Base-by-base conservation (phyloP, 2,113 vertebrate species). In the Passer montanus region DNA sequence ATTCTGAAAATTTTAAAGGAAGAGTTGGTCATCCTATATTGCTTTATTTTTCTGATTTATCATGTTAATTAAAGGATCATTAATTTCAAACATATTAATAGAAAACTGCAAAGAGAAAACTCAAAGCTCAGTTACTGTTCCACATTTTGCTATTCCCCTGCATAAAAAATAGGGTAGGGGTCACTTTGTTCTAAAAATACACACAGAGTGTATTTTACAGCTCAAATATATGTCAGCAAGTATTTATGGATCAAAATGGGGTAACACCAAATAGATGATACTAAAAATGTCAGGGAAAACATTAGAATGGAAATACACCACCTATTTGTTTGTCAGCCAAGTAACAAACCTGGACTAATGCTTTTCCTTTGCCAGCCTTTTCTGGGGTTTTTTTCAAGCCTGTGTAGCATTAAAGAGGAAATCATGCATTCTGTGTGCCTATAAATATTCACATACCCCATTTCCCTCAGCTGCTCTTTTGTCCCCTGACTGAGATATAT, bases 181-280 rank as follows among this genome's bases (percentile, higher is more conserved):
- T 89, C 73, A 92, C 84, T 90, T 94, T 74, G 35, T 92, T 97
- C 92, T 95, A 90, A 97, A 97, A 97, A 94, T 94, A 97, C 56
- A 92, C 27, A 80, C 21, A 74, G 37, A 84, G 39, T 69, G 28
- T 70, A 94, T 89, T 89, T 87, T 89, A 39, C 78, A 95, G 94
- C 76, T 84, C 72, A 93, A 90, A 95, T 90, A 73, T 43, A 27
- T 96, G 75, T 86, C 94, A 94, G 82, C 53, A 89, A 90, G 55
- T 84, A 94, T 97, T 96, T 94, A 94, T 91, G 33, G 82, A 79
- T 89, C 49, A 69, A 93, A 92, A 86, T 31, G 88, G 18, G 43
- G n/a, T 79, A 92, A 91, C 56, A 93, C 13, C 22, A 75, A 92
- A 88, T 69, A 85, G 52, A 84, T 72, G 52, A 87, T 58, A 87